Percentiles rank a stretch among this genome's conserved stretches.
phyloP scores from a whole-genome alignment of 2,113 vertebrate species.

The Clarias gariepinus region DNA sequence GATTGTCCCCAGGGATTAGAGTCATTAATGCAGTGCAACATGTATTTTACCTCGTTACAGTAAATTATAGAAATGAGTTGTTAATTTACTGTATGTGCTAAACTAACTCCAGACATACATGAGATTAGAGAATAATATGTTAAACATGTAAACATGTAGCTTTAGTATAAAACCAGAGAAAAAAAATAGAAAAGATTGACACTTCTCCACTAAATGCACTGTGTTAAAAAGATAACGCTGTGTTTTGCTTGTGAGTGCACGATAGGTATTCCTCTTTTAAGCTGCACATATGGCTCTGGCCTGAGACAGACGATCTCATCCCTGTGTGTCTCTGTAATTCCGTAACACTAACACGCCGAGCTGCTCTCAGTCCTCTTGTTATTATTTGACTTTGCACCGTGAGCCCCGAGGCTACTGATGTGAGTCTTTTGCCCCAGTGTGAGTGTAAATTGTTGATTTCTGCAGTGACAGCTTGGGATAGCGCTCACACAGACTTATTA shows the following conservation, averaged over 20 bases:
- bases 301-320: not conserved
- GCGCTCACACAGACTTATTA: slow-evolving; percentile 8
- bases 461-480: slow-evolving; percentile 13
- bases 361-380: not conserved
- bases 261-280: too few relatives aligned
- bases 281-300: too few relatives aligned
- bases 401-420: slow-evolving; percentile 7
- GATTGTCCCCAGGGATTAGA: too few relatives aligned
- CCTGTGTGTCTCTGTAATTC: not conserved
- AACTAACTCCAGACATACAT: not conserved
- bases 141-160: not conserved
- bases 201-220: not conserved
- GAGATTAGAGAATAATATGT: not conserved
- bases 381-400: slow-evolving; percentile 6
- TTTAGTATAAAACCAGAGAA: not conserved
- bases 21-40: not conserved
- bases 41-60: not conserved
- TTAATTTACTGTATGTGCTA: not conserved
- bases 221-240: not conserved
- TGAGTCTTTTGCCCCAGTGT: not conserved
- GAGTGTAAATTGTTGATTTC: slow-evolving; percentile 19
- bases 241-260: not conserved
- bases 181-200: not conserved
- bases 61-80: not conserved
- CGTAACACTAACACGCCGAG: not conserved